phyloP scores from a whole-genome alignment of 64 coral and sea anemone species.

The Dendrophyllia cribrosa region DNA sequence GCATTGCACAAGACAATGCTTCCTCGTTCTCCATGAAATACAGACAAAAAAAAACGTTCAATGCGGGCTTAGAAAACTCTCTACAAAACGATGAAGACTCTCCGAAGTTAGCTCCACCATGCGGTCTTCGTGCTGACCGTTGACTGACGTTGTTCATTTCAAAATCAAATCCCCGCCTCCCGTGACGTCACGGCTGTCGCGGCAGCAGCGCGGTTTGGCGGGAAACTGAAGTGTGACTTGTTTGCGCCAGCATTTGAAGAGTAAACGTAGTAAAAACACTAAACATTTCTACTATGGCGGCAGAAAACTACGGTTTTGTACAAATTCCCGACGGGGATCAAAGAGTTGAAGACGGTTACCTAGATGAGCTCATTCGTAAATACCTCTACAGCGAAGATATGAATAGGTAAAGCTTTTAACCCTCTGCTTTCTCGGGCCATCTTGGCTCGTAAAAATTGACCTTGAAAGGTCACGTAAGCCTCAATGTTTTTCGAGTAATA shows the following conservation, averaged over 20 bases:
- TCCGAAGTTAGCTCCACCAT: background rate
- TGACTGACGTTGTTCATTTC: constrained; percentile 57
- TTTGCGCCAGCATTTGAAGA: background rate
- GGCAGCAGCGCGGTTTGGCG: constrained; percentile 8
- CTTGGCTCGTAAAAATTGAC: background rate
- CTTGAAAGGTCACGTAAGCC: background rate
- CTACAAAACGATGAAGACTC: background rate
- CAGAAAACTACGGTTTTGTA: background rate
- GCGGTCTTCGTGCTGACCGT: constrained; percentile 31
- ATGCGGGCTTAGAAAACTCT: background rate
- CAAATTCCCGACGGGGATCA: constrained; percentile 15
- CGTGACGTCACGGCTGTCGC: constrained; percentile 44
- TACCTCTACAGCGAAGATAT: constrained; percentile 23
- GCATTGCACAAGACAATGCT: constrained; percentile 7
- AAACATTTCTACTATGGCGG: background rate
- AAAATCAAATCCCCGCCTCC: constrained; percentile 23
- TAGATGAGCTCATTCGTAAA: constrained; percentile 30
- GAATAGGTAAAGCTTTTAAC: constrained; percentile 17
- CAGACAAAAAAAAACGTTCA: too few species aligned
- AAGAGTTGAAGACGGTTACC: constrained; percentile 37
- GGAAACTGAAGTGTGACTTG: constrained; percentile 12
- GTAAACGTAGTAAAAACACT: background rate
- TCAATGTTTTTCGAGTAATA: too few species aligned
- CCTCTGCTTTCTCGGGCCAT: background rate
- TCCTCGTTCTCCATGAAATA: constrained; percentile 20